A percentile compares a stretch with the other conserved stretches of the same genome.
Conservation (phyloP, 2,113 vertebrate species). For the Coregonus clupeaformis region DNA sequence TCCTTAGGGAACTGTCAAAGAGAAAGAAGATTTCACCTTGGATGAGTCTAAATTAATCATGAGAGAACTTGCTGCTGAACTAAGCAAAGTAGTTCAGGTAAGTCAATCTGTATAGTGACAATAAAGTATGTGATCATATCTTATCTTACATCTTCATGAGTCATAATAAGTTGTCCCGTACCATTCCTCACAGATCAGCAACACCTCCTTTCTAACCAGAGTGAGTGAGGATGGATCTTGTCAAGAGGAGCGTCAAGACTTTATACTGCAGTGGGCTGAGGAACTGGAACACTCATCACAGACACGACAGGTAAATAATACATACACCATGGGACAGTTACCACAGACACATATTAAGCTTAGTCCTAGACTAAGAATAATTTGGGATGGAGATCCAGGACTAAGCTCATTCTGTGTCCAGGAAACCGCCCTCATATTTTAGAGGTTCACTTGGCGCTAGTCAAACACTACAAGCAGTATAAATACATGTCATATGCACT, state of each 20-base stretch:
- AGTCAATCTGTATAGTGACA: neutral
- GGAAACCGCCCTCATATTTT: too few species aligned
- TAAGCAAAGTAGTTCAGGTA: conserved; percentile 36
- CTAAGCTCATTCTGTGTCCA: too few species aligned
- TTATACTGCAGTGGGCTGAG: conserved; percentile 11
- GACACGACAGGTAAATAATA: neutral
- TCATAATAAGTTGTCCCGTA: too few species aligned
- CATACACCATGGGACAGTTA: neutral
- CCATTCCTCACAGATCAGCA: conserved; percentile 5
- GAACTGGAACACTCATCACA: neutral
- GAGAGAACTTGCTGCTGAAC: conserved; percentile 20
- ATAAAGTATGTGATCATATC: neutral
- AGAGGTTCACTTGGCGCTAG: too few species aligned
- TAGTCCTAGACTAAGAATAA: too few species aligned
- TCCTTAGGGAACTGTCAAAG: neutral
- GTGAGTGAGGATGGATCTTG: neutral
- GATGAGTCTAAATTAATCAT: conserved; percentile 30
- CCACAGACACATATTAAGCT: neutral
- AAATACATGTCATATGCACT: too few species aligned
- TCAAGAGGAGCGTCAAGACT: neutral
- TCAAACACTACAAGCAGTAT: too few species aligned
- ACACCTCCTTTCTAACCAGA: neutral
- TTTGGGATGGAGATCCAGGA: too few species aligned
- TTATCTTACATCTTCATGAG: neutral
- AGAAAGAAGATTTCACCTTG: neutral